Evolutionary conservation across 2,113 vertebrate genomes (phyloP).

Genomic region (Mesembrinibis cayennensis): DNA sequence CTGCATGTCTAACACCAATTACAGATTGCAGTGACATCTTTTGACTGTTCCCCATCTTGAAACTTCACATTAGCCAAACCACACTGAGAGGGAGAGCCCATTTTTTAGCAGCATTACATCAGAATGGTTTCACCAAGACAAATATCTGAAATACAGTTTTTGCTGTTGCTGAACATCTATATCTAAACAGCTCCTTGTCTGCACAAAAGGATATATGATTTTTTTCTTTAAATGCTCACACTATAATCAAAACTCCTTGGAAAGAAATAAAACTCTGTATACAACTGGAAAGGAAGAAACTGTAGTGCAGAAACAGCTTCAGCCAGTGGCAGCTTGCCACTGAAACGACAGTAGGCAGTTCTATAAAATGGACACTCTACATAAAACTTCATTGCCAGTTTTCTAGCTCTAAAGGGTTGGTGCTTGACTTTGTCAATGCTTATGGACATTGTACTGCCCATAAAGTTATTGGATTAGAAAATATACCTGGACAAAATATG

Average conservation of each 20-base stretch:
- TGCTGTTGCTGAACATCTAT: background rate
- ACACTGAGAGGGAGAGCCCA: background rate
- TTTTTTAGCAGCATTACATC: background rate
- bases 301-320: background rate
- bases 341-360: background rate
- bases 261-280: background rate
- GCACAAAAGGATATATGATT: background rate
- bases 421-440: background rate
- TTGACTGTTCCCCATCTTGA: background rate
- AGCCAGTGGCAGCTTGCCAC: background rate
- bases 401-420: background rate
- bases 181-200: background rate
- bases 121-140: background rate
- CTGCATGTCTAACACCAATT: background rate
- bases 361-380: background rate
- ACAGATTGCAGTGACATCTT: background rate
- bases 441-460: background rate
- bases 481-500: background rate
- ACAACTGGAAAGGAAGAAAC: background rate
- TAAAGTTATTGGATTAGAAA: background rate
- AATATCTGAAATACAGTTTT: background rate
- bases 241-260: background rate
- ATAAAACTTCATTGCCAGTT: background rate
- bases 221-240: background rate
- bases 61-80: background rate